Percentiles rank a stretch among this genome's conserved stretches.
Evolutionary conservation across 1,140 invertebrate species (phyloP).

Genomic region (Uloborus diversus): DNA sequence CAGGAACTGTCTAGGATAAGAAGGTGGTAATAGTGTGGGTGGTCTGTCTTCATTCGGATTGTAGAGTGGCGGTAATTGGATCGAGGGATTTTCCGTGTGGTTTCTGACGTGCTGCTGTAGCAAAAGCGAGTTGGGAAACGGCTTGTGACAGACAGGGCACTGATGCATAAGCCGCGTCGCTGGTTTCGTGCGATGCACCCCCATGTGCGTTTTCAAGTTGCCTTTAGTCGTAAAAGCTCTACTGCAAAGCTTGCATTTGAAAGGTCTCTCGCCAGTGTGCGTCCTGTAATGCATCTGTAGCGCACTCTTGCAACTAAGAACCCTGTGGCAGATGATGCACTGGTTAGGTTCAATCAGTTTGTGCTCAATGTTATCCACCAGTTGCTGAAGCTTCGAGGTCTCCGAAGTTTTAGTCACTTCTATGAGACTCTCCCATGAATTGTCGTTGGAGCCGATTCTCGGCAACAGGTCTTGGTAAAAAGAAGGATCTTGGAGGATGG

Average conservation of each 20-base stretch:
- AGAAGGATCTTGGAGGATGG: constrained; percentile 69
- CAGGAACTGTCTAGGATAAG: constrained; percentile 39
- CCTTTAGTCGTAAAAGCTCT: constrained; percentile 97
- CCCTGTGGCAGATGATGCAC: constrained; percentile 96
- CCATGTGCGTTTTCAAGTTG: constrained; percentile 99
- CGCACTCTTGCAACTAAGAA: constrained; percentile 97
- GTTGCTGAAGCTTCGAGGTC: constrained; percentile 86
- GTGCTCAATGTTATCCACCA: constrained; percentile 93
- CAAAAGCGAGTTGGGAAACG: constrained; percentile 92
- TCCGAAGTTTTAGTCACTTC: constrained; percentile 95
- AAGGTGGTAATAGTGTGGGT: constrained; percentile 19
- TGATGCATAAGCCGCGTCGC: constrained; percentile 92
- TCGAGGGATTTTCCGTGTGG: constrained; percentile 84
- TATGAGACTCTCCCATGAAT: constrained; percentile 96
- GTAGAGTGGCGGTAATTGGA: constrained; percentile 81
- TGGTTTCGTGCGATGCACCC: constrained; percentile 93
- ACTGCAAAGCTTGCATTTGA: constrained; percentile 95
- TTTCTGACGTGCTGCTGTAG: constrained; percentile 92
- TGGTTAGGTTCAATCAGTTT: constrained; percentile 96
- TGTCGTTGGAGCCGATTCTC: constrained; percentile 90
- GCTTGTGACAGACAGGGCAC: constrained; percentile 98
- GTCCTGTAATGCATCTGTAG: constrained; percentile 99
- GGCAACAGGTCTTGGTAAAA: constrained; percentile 81
- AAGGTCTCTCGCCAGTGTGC: constrained; percentile 94
- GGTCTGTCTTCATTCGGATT: constrained; percentile 75